phyloP scores from a whole-genome alignment of 2,888 invertebrate species.

The Drosophila prolongata region DNA sequence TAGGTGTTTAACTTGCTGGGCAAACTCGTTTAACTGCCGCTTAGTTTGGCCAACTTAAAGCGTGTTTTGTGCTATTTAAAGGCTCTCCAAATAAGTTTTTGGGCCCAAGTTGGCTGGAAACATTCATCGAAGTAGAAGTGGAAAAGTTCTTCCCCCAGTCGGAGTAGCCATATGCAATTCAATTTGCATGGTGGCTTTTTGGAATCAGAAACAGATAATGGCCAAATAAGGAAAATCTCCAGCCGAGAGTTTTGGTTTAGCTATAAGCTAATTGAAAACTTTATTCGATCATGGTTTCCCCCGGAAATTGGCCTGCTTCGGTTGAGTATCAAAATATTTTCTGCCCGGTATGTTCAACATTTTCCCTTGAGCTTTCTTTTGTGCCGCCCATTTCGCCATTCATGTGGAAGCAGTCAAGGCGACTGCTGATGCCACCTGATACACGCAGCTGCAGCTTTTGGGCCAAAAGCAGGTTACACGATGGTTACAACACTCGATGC shows the following conservation, averaged over 20 bases:
- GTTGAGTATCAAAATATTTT: slow-evolving; percentile 6
- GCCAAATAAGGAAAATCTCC: slow-evolving; percentile 9
- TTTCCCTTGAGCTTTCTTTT: slow-evolving; percentile 6
- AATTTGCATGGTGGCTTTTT: slow-evolving; percentile 50
- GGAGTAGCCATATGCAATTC: slow-evolving; percentile 33
- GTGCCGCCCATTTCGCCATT: slow-evolving; percentile 5
- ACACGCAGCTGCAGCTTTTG: slow-evolving; percentile 27
- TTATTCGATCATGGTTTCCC: neutral
- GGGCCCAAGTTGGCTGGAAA: slow-evolving; percentile 8
- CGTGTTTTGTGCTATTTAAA: slow-evolving; percentile 19
- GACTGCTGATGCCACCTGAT: slow-evolving; percentile 18
- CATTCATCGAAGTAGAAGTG: slow-evolving; percentile 42
- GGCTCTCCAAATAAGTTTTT: slow-evolving; percentile 20
- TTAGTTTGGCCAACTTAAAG: slow-evolving; percentile 48
- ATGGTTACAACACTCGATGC: slow-evolving; percentile 30
- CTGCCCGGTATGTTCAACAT: slow-evolving; percentile 2
- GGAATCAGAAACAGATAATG: slow-evolving; percentile 43
- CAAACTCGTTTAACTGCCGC: slow-evolving; percentile 58
- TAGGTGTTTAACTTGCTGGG: slow-evolving; percentile 47
- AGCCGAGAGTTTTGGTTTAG: slow-evolving; percentile 6
- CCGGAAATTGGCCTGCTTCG: slow-evolving; percentile 21
- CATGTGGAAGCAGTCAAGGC: slow-evolving; percentile 17
- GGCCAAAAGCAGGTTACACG: slow-evolving; percentile 16
- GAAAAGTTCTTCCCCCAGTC: slow-evolving; percentile 32
- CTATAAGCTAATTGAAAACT: slow-evolving; percentile 33